Percentiles rank a stretch among this genome's conserved stretches.
These are phyloP conservation scores for Drosophila sucinea DNA, from an alignment of 1,140 invertebrate species.

Conservation along the genomic window DNA sequence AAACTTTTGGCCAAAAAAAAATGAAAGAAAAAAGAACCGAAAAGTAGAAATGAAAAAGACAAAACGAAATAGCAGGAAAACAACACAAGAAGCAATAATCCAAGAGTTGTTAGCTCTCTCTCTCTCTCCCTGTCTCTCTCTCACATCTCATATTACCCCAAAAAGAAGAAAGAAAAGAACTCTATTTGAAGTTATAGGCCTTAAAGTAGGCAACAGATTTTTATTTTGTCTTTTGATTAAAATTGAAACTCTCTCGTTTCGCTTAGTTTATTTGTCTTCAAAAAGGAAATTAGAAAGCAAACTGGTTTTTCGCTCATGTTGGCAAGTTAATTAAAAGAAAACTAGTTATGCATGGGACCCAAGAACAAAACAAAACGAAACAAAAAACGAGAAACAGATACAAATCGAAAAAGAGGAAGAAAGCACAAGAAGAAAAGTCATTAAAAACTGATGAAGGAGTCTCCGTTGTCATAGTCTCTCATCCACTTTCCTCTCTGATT, in stretches of 20 bases:
- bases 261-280: slow-evolving; percentile 13
- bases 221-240: slow-evolving; percentile 7
- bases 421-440: slow-evolving; percentile 55
- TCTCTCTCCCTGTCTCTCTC: too few species aligned
- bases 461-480: slow-evolving; percentile 17
- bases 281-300: slow-evolving; percentile 77
- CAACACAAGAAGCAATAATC: slow-evolving; percentile 19
- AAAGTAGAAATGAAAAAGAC: slow-evolving; percentile 11
- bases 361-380: neutral
- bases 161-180: slow-evolving; percentile 2
- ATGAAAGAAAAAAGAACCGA: slow-evolving; percentile 9
- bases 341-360: slow-evolving; percentile 64
- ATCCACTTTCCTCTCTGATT: slow-evolving; percentile 39
- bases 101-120: slow-evolving; percentile 10
- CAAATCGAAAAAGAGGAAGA: neutral
- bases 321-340: slow-evolving; percentile 81
- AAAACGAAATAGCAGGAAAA: slow-evolving; percentile 13
- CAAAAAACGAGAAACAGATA: too few species aligned
- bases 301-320: slow-evolving; percentile 61
- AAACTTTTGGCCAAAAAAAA: slow-evolving; percentile 47
- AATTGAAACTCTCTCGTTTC: slow-evolving; percentile 39
- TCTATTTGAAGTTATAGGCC: slow-evolving; percentile 25
- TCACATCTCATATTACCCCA: slow-evolving; percentile 22
- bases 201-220: slow-evolving; percentile 56
- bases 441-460: slow-evolving; percentile 60